phyloP scores from a whole-genome alignment of 1,140 invertebrate species.

The Conopomorpha cramerella region DNA sequence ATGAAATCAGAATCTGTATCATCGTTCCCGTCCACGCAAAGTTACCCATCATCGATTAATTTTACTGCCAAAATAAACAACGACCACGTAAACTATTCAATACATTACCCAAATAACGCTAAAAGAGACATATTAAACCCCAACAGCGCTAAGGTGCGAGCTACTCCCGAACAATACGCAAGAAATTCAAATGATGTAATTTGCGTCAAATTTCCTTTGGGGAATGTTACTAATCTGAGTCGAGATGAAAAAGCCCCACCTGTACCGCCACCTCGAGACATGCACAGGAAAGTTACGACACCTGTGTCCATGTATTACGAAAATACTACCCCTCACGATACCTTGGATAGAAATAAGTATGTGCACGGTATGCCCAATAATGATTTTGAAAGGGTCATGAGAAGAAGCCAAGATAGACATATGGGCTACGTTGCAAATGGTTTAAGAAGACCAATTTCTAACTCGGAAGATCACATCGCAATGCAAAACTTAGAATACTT shows the following conservation, averaged over 20 bases:
- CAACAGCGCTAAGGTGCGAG: slow-evolving; percentile 37
- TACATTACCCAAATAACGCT: slow-evolving; percentile 44
- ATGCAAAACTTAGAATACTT: slow-evolving; percentile 48
- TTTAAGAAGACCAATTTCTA: slow-evolving; percentile 51
- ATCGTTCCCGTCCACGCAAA: slow-evolving; percentile 53
- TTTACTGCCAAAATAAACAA: slow-evolving; percentile 60
- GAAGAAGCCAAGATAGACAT: slow-evolving; percentile 45
- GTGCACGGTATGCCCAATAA: slow-evolving; percentile 45
- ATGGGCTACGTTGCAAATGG: slow-evolving; percentile 29
- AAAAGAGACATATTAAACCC: slow-evolving; percentile 28
- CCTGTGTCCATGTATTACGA: slow-evolving; percentile 58
- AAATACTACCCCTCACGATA: slow-evolving; percentile 32
- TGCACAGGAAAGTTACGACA: slow-evolving; percentile 61
- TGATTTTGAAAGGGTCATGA: slow-evolving; percentile 51
- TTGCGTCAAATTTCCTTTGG: slow-evolving; percentile 56
- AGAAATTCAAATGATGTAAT: slow-evolving; percentile 39
- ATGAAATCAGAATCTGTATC: slow-evolving; percentile 53
- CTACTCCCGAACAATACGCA: slow-evolving; percentile 31
- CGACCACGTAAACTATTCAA: slow-evolving; percentile 57
- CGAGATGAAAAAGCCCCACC: slow-evolving; percentile 61
- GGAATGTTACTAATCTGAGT: slow-evolving; percentile 42
- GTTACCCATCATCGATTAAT: slow-evolving; percentile 56
- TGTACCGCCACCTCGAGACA: slow-evolving; percentile 73
- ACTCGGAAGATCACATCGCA: slow-evolving; percentile 63
- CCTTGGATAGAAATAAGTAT: slow-evolving; percentile 18